Evolutionary conservation across 2,888 invertebrate species (phyloP), one percentile per base, ranked within the genome.

Genomic region (Tholera decimalis): DNA sequence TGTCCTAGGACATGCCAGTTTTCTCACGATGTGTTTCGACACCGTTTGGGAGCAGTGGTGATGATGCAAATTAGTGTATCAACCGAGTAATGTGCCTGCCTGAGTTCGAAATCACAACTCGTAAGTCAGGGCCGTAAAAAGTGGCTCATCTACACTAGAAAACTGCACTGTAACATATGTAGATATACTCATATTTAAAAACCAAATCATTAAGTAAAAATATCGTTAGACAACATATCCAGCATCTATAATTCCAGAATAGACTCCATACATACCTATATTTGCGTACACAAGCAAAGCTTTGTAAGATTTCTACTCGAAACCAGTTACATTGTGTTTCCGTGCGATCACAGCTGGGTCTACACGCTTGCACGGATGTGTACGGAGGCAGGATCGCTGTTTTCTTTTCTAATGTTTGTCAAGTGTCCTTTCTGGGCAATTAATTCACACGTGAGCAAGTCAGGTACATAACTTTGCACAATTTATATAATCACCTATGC

Each of bases 321-420:
- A 76, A 80, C 76, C 62, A 33, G 79, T 75, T 66, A 72, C 79
- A 71, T 64, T 64, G 70, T 79, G 44, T 65, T 57, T 65, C 35
- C 49, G 54, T 37, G 61, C 50, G 59, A 72, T 73, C 75, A 72
- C 65, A 61, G 57, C 49, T 39, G 47, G 15, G 28, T 56, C 18
- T 63, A 33, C 49, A 39, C 26, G 18, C 24, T 9, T 20, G 24
- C 62, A 54, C 47, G 55, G 24, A 49, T 57, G 49, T 55, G 30
- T 69, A 70, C 54, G 18, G 47, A 66, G 66, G 30, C 49, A 54
- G 20, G 26, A 37, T 72, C 59, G 26, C 49, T 63, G 72, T 58
- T 62, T 64, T 44, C 58, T 62, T 65, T 76, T 44, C 46, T 33
- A 69, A 74, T 54, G 56, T 74, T 74, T 59, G 47, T 49, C 55